Base-by-base conservation (phyloP, 2,113 vertebrate species). In the Cynopterus brachyotis region DNA sequence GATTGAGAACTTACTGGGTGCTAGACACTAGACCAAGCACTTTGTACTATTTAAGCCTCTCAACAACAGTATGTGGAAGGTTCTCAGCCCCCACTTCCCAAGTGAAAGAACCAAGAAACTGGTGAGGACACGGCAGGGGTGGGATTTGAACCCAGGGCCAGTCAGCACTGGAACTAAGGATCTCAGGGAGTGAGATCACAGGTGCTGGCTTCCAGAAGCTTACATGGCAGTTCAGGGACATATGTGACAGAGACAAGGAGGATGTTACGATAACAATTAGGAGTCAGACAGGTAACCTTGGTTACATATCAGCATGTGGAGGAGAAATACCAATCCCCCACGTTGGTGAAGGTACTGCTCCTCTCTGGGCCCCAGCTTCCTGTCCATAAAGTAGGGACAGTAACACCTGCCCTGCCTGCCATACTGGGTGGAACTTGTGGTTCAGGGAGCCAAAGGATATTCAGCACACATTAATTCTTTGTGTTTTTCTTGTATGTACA, bases 401-500 rank as follows among this genome's bases (percentile, higher is more conserved):
- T 22, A 26, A 35, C 59, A 37, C 13, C 20, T 42, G 32, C 35
- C 32, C 28, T 70, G 22, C 50, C 81, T 83, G n/a, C 64, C 42
- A 9, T 5, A 11, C 28, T 20, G 45, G 24, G 17, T 59, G 57
- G 35, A n/a, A 37, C 45, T 3, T 69, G 37, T 35, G 50, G 45
- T 94, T 90, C 70, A 79, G 26, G 32, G n/a, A 94, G 3, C 32
- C 45, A n/a, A 67, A 87, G 53, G 42, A 17, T 59, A 50, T 81
- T 5, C 6, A 9, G 22, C n/a, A 87, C 6, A 28, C 0, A 20
- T 50, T 45, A 3, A 6, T 24, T 50, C n/a, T 78, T 76, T 28
- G 30, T 66, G 17, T 11, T 73, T 72, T 85, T 82, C 47, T 70
- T 37, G 37, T 93, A 32, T n/a, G 2, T 55, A 19, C n/a, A 53